phyloP scores from a whole-genome alignment of 2,113 vertebrate species.

The Turnix velox region DNA sequence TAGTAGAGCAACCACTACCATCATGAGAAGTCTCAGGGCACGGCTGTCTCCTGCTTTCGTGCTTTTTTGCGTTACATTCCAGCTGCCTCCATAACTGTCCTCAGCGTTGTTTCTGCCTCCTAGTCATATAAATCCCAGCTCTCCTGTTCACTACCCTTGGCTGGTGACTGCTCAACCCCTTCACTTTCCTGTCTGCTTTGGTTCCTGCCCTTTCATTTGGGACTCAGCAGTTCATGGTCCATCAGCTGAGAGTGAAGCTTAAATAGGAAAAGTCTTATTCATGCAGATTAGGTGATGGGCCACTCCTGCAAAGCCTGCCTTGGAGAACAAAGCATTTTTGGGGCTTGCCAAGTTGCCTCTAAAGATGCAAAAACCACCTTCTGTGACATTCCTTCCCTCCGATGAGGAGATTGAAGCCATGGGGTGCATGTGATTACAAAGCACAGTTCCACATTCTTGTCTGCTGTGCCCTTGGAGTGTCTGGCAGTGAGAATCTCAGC shows the following conservation, averaged over 20 bases:
- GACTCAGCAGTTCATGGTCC: conserved; percentile 13
- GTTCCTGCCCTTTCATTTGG: neutral
- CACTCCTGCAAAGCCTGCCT: neutral
- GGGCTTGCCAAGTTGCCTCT: neutral
- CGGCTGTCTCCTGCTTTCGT: neutral
- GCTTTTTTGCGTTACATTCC: neutral
- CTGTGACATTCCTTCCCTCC: neutral
- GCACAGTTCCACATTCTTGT: neutral
- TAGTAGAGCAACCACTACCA: neutral
- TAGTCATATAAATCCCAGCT: neutral
- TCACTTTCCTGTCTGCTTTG: neutral
- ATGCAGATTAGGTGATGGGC: conserved; percentile 2
- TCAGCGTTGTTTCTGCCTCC: neutral
- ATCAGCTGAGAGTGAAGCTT: neutral
- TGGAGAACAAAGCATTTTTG: neutral
- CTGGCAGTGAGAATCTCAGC: neutral
- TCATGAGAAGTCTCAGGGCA: neutral
- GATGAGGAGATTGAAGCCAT: neutral
- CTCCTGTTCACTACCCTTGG: neutral
- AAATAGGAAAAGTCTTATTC: conserved; percentile 13
- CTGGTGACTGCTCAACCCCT: neutral
- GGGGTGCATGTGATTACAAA: neutral
- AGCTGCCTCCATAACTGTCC: neutral
- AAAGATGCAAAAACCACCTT: neutral
- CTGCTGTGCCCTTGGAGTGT: neutral